Evolutionary conservation across 1,140 invertebrate species (phyloP).

Genomic region (Diorhabda sublineata): DNA sequence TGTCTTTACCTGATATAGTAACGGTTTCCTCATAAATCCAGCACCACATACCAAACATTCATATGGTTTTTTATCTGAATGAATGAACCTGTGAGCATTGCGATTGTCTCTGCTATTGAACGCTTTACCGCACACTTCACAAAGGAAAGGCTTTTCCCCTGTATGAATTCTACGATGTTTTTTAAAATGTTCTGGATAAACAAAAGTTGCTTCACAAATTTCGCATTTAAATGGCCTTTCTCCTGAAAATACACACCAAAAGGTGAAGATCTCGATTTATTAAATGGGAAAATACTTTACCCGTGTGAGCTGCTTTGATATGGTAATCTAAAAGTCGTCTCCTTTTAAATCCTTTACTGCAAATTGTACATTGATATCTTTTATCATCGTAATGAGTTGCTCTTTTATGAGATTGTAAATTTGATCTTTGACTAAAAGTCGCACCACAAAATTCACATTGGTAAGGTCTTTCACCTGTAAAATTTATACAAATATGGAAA

Average conservation of each 20-base stretch:
- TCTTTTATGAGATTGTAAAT: constrained; percentile 74
- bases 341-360: constrained; percentile 68
- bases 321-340: constrained; percentile 72
- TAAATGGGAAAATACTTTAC: constrained; percentile 33
- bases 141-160: constrained; percentile 70
- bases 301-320: constrained; percentile 74
- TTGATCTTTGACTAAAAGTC: constrained; percentile 71
- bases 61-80: constrained; percentile 82
- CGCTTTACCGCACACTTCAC: constrained; percentile 82
- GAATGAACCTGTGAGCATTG: constrained; percentile 79
- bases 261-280: background rate
- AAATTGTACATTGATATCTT: constrained; percentile 59
- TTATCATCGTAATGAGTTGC: constrained; percentile 77
- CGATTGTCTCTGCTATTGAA: constrained; percentile 81
- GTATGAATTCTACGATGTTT: constrained; percentile 77
- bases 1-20: constrained; percentile 55
- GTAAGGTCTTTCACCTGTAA: constrained; percentile 75
- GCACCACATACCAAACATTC: constrained; percentile 75
- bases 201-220: constrained; percentile 70
- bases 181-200: constrained; percentile 79
- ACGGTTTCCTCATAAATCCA: constrained; percentile 79
- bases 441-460: constrained; percentile 75
- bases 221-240: constrained; percentile 71
- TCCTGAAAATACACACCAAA: constrained; percentile 42
- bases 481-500: background rate